A percentile compares a stretch with the other conserved stretches of the same genome.
phyloP scores from a whole-genome alignment of 2,113 vertebrate species.

The rat (Rattus norvegicus) region GRCr8 NC_086020.1:61617001-61617500 shows the following conservation, averaged over 20 bases:
- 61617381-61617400: not conserved
- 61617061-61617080: not conserved
- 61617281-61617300: not conserved
- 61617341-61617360: not conserved
- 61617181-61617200: not conserved
- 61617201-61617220: too few relatives aligned
- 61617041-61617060: too few relatives aligned
- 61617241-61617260: not conserved
- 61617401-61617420: not conserved
- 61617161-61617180: not conserved
- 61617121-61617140: not conserved
- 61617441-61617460: not conserved
- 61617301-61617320: not conserved
- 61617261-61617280: not conserved
- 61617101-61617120: not conserved
- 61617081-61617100: not conserved
- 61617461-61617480: not conserved
- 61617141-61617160: not conserved
- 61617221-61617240: not conserved
- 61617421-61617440: not conserved
- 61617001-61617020: too few relatives aligned
- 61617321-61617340: not conserved
- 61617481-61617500: not conserved
- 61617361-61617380: not conserved
- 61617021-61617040: not conserved